Base-by-base conservation (phyloP, 1,140 invertebrate species). In the Phocides pigmalion region DNA sequence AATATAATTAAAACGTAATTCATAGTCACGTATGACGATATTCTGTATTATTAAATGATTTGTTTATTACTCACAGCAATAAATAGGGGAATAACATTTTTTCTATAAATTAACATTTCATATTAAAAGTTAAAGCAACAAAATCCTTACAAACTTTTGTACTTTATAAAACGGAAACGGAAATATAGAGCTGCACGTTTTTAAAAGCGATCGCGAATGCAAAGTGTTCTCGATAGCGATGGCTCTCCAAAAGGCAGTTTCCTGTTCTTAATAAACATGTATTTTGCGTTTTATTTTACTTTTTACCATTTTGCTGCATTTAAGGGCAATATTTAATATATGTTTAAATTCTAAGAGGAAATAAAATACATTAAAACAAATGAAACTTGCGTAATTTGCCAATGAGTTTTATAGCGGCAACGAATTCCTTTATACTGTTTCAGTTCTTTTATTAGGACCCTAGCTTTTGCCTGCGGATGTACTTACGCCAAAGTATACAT, bases 141-240 rank as follows among this genome's bases (percentile, higher is more conserved):
- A 32, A 32, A 32, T 32, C 28, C 28, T 1, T 32, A 11, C 9
- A 32, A 32, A 32, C 9, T 32, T 32, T 32, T n/a, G n/a, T 32
- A 11, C 28, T 8, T 11, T 32, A 32, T 32, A 11, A 32, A 32
- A 32, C 28, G 20, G 20, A 22, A 22, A 22, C 20, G 28, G 28
- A 32, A 32, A 32, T 32, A 32, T 32, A 32, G 28, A 32, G 28
- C 28, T 32, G 54, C 5, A 59, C 54, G 46, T 46, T 44, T 1
- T 46, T 46, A 59, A 59, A 44, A 59, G 41, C 54, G 25, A 59
- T 44, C 39, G 54, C 54, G 41, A 44, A 59, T 46, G 41, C 41
- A 22, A 59, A 59, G 54, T 32, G 54, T 59, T 44, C 41, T 59
- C 42, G 42, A 59, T 59, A 0, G 41, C 20, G 54, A 59, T 59